Evolutionary conservation across 2,888 invertebrate genomes (phyloP).

Genomic region (Auanema sp.): DNA sequence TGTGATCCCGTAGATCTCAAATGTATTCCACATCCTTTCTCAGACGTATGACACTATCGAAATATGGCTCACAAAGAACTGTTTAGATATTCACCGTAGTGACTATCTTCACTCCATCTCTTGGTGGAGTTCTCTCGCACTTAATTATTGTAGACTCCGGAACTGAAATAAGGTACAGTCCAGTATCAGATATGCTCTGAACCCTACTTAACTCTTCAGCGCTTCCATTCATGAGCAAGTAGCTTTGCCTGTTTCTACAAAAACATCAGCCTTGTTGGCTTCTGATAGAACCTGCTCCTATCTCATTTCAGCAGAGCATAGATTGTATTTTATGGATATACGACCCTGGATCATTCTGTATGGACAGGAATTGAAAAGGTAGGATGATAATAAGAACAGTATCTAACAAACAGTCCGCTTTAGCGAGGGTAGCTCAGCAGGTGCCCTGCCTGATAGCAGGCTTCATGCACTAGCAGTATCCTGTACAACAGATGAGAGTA

Average conservation of each 20-base stretch:
- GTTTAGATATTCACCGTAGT: neutral
- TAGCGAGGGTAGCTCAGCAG: too few relatives aligned
- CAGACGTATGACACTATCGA: constrained; percentile 1
- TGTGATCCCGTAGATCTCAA: neutral
- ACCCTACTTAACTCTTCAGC: neutral
- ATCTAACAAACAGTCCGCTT: too few relatives aligned
- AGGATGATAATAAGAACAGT: too few relatives aligned
- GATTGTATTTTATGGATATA: constrained; percentile 1
- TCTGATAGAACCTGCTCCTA: constrained; percentile 4
- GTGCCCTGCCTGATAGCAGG: too few relatives aligned
- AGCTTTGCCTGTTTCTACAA: neutral
- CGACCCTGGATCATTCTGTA: neutral
- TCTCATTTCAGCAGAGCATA: neutral
- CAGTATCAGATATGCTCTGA: neutral
- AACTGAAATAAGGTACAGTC: constrained; percentile 1
- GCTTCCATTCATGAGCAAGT: neutral
- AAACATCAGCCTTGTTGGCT: neutral
- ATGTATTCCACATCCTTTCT: neutral
- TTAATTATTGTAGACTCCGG: neutral
- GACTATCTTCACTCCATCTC: neutral
- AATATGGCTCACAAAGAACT: neutral
- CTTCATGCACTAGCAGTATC: too few relatives aligned
- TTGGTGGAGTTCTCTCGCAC: neutral
- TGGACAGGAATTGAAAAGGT: neutral
- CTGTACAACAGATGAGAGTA: too few relatives aligned